Percentiles rank a stretch among this genome's conserved stretches.
These are phyloP conservation scores for Hyposoter dolosus DNA, from an alignment of 2,888 invertebrate genomes.

Conservation along the genomic window DNA sequence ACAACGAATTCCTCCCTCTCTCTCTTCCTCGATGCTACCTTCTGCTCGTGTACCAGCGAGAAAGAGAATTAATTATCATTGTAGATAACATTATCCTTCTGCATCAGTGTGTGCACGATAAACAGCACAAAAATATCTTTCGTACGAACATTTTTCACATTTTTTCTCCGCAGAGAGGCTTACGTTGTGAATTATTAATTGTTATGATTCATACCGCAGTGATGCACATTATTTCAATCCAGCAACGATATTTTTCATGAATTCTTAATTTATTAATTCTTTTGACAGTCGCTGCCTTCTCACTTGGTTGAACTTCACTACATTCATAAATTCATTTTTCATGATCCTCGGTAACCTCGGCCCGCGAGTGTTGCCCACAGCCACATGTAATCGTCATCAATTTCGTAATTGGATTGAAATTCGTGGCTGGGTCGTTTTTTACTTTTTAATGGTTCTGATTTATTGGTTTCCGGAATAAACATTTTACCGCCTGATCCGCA, in stretches of 20 bases:
- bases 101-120: neutral
- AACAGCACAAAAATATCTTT: neutral
- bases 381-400: neutral
- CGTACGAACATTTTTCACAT: neutral
- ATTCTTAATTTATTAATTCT: neutral
- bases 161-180: neutral
- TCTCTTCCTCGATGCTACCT: neutral
- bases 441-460: neutral
- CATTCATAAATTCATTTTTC: too few relatives aligned
- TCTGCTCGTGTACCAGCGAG: neutral
- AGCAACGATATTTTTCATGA: neutral
- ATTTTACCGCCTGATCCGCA: slow-evolving; percentile 30
- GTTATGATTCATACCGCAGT: neutral
- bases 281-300: neutral
- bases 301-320: neutral
- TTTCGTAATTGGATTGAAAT: neutral
- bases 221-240: neutral
- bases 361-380: too few relatives aligned
- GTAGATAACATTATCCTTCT: neutral
- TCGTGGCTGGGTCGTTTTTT: neutral
- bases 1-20: slow-evolving; percentile 31
- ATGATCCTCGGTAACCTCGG: too few relatives aligned
- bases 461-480: slow-evolving; percentile 49
- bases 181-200: neutral
- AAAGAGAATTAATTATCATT: slow-evolving; percentile 1